These are phyloP conservation scores for Tinamus guttatus DNA, from an alignment of 2,113 vertebrate genomes.

Conservation along the genomic window DNA sequence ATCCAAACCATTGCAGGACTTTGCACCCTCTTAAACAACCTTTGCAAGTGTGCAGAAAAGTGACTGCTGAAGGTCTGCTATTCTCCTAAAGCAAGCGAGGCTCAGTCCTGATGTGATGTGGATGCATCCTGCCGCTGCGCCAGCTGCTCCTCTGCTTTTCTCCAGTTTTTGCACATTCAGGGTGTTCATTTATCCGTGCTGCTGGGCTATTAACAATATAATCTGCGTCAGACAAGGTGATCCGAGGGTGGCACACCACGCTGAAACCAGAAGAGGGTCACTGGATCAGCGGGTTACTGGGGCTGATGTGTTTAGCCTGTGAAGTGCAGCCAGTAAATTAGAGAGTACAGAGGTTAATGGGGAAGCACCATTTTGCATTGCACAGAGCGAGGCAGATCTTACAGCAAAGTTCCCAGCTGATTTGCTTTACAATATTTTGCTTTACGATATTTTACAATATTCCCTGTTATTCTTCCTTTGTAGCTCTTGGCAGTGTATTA, in stretches of 20 bases:
- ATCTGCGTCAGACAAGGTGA: background rate
- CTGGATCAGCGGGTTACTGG: background rate
- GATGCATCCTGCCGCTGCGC: background rate
- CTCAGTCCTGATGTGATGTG: background rate
- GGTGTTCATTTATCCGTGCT: accelerated
- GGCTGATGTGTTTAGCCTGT: background rate
- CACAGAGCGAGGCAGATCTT: background rate
- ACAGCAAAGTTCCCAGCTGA: background rate
- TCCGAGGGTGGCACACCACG: background rate
- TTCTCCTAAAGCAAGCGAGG: background rate
- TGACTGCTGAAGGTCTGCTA: background rate
- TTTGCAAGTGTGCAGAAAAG: background rate
- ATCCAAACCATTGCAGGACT: background rate
- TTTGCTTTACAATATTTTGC: background rate
- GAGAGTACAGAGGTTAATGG: background rate
- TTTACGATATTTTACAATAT: background rate
- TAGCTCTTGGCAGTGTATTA: background rate
- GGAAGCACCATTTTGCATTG: background rate
- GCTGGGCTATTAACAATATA: background rate
- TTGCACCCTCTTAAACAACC: background rate
- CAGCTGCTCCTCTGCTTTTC: background rate
- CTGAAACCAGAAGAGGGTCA: slow-evolving; percentile 1
- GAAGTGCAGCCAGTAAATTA: accelerated
- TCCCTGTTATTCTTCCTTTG: background rate
- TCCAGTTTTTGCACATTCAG: accelerated